These are phyloP conservation scores for Alauda arvensis DNA, from an alignment of 2,797 vertebrate species.

Conservation along the genomic window DNA sequence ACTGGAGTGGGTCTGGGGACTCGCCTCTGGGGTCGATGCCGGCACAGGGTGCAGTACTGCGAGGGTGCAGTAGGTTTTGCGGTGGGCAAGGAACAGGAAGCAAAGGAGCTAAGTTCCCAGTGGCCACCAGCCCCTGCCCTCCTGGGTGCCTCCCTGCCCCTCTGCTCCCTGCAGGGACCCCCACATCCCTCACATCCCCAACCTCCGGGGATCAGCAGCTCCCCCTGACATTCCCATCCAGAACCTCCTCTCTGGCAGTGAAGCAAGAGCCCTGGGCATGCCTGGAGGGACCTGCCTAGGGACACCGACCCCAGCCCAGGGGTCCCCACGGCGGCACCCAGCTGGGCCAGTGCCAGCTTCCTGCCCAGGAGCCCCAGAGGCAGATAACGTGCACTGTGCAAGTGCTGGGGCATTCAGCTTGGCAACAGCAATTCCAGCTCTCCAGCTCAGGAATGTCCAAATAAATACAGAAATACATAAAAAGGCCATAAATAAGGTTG, in stretches of 20 bases:
- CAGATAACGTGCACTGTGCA: not conserved
- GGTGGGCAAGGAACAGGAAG: not conserved
- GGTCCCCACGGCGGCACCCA: accelerated
- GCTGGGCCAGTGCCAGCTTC: accelerated
- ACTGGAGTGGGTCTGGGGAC: accelerated
- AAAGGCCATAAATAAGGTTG: conserved; percentile 60
- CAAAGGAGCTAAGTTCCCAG: not conserved
- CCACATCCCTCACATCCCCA: accelerated
- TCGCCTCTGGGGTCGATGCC: accelerated
- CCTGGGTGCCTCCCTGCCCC: not conserved
- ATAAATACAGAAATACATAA: conserved; percentile 62
- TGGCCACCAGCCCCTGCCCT: not conserved
- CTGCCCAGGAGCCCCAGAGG: not conserved
- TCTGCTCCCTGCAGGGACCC: accelerated
- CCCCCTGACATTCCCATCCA: not conserved
- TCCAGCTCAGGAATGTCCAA: conserved; percentile 56
- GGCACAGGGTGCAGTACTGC: not conserved
- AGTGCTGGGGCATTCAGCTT: not conserved
- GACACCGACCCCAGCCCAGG: not conserved
- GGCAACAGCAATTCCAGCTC: not conserved
- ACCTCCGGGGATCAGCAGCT: not conserved
- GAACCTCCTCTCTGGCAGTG: not conserved
- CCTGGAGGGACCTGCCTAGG: not conserved
- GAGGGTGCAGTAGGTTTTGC: accelerated
- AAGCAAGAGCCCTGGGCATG: accelerated